phyloP scores from a whole-genome alignment of 2,888 invertebrate genomes.

The Tiliacea aurago region DNA sequence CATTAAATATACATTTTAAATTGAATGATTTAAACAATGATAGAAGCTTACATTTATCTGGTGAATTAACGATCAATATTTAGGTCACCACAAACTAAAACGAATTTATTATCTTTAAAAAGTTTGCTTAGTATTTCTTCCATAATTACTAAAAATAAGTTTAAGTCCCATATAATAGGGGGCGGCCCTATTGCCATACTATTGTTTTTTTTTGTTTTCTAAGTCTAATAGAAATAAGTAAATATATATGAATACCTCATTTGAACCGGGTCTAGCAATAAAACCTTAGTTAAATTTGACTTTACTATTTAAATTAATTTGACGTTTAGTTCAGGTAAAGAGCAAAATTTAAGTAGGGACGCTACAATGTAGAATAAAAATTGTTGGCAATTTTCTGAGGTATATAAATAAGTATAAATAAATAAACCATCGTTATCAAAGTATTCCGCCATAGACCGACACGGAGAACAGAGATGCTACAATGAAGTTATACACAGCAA shows the following conservation, averaged over 20 bases:
- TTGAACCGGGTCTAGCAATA: not conserved
- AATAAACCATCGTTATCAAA: not conserved
- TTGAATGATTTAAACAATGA: too few relatives aligned
- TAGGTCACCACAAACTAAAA: too few relatives aligned
- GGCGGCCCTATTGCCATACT: too few relatives aligned
- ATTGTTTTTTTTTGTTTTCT: not conserved
- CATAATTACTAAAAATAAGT: too few relatives aligned
- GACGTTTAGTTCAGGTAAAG: conserved; percentile 5
- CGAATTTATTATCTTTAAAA: too few relatives aligned
- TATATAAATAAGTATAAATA: too few relatives aligned
- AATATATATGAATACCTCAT: not conserved
- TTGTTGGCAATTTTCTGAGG: not conserved
- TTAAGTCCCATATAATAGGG: too few relatives aligned
- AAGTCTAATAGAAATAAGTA: not conserved
- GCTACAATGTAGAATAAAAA: not conserved
- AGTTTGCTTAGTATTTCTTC: too few relatives aligned
- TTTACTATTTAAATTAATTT: not conserved
- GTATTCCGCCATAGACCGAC: not conserved
- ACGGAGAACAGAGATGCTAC: not conserved
- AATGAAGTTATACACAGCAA: not conserved
- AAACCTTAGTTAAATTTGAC: not conserved
- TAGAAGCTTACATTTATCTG: too few relatives aligned
- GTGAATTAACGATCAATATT: too few relatives aligned
- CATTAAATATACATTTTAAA: too few relatives aligned
- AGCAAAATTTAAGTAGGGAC: not conserved